Base-by-base conservation (phyloP, 1,140 invertebrate genomes). In the Zaprionus lachaisei region DNA sequence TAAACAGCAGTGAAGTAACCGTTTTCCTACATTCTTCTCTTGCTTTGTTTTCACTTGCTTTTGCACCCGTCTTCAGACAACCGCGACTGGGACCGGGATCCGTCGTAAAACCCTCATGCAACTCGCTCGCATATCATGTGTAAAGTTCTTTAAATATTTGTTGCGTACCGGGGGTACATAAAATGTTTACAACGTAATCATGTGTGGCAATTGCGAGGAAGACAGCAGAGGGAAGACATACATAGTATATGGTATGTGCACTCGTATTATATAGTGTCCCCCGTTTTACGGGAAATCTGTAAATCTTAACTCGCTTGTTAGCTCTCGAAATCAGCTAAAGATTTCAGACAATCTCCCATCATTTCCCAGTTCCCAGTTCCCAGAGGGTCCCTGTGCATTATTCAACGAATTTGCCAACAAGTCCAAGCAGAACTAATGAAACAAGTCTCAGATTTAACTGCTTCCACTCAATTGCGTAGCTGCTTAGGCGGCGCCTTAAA, bases 101-200 rank as follows among this genome's bases (percentile, higher is more conserved):
- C 12, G 44, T 58, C 72, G 71, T 76, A 86, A 83, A 70, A 67
- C 65, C 20, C 74, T 63, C 58, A 68, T 69, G 57, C 65, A 69
- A 72, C 82, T 83, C 81, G 72, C 82, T 83, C 81, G 72, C 84
- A 87, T 87, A 87, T 87, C 84, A 87, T 76, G 66, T 75, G 84
- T 89, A 72, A 87, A 84, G 78, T 87, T 87, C 84, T 89, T 89
- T 89, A 87, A 87, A 87, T 87, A 87, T 87, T 87, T 89, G 81
- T 66, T 67, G 47, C 69, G 34, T 49, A 67, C 80, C n/a, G 41
- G n/a, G 71, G 63, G 64, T 83, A 57, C 77, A 87, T 80, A 81
- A 79, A 83, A 79, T 89, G 83, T 87, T 89, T 87, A 89, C 85
- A 87, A 78, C 83, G 71, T 80, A 68, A 75, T 69, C 84, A 84